Percentiles rank a stretch among this genome's conserved stretches.
These are phyloP conservation scores for Haliclona indistincta DNA, from an alignment of 37 sponge, comb jelly and placozoan species.

Conservation along the genomic window DNA sequence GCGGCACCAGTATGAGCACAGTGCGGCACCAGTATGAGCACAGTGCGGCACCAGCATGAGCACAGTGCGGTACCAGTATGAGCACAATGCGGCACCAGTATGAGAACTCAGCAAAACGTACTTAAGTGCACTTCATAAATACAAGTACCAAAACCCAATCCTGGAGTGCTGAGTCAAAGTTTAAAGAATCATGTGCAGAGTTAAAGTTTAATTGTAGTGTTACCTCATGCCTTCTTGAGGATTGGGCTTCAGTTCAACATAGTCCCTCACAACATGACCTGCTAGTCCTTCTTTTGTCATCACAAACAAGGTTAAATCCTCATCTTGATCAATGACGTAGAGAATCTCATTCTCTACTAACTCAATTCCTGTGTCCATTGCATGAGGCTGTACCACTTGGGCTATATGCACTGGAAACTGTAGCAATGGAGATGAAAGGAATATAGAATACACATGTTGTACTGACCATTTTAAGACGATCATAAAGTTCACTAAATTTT, in stretches of 20 bases:
- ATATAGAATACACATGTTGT: background rate
- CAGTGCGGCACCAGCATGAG: too few relatives aligned
- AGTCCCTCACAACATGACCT: background rate
- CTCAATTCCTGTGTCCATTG: background rate
- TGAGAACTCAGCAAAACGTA: too few relatives aligned
- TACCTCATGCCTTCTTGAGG: background rate
- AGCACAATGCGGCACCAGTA: too few relatives aligned
- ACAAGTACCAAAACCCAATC: too few relatives aligned
- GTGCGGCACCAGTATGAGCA: too few relatives aligned
- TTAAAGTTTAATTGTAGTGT: background rate
- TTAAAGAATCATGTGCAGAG: background rate
- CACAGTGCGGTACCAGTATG: too few relatives aligned
- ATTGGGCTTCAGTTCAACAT: background rate
- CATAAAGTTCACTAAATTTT: constrained; percentile 19
- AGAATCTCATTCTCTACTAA: constrained; percentile 3
- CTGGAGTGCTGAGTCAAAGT: background rate
- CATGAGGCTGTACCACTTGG: background rate
- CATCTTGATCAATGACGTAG: background rate
- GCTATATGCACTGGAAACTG: background rate
- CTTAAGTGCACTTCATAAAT: too few relatives aligned
- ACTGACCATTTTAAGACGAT: constrained; percentile 27
- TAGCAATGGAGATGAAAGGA: background rate
- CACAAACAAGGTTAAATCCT: background rate
- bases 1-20: too few relatives aligned
- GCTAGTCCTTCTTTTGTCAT: background rate